Percentiles rank a stretch among this genome's conserved stretches.
These are phyloP conservation scores for Elgaria multicarinata DNA, from an alignment of 2,113 vertebrate species.

Conservation along the genomic window DNA sequence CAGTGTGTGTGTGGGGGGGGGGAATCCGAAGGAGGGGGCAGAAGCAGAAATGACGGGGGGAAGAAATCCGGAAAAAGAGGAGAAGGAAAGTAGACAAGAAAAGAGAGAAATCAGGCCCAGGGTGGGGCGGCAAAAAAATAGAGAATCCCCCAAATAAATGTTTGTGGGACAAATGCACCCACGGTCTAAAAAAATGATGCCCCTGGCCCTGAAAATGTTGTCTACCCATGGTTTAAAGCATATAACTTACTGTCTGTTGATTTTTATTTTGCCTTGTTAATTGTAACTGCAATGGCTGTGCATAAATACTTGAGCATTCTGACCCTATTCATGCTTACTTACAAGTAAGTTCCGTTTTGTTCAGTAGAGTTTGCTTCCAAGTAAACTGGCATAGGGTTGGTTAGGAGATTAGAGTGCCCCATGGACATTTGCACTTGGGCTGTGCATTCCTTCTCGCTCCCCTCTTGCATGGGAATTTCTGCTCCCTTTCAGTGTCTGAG, in stretches of 20 bases:
- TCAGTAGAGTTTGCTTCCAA: neutral
- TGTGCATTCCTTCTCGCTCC: neutral
- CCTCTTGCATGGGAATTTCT: neutral
- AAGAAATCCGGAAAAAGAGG: too few species aligned
- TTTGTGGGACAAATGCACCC: too few species aligned
- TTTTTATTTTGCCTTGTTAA: neutral
- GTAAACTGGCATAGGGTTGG: neutral
- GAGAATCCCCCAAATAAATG: too few species aligned
- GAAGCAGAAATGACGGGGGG: too few species aligned
- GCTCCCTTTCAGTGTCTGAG: neutral
- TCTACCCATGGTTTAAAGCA: neutral
- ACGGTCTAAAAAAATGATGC: too few species aligned
- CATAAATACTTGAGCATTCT: neutral
- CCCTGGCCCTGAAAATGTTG: too few species aligned
- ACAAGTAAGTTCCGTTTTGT: neutral
- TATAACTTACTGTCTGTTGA: constrained; percentile 7
- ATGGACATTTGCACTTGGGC: neutral
- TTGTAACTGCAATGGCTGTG: neutral
- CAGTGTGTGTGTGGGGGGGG: too few species aligned
- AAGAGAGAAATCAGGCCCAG: too few species aligned
- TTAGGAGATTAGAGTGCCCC: neutral
- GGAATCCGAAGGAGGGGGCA: too few species aligned
- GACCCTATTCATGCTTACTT: neutral
- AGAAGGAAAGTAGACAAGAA: too few species aligned
- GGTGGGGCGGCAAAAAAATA: too few species aligned